These are phyloP conservation scores for Coilia nasus DNA, from an alignment of 2,797 vertebrate genomes.

Conservation along the genomic window DNA sequence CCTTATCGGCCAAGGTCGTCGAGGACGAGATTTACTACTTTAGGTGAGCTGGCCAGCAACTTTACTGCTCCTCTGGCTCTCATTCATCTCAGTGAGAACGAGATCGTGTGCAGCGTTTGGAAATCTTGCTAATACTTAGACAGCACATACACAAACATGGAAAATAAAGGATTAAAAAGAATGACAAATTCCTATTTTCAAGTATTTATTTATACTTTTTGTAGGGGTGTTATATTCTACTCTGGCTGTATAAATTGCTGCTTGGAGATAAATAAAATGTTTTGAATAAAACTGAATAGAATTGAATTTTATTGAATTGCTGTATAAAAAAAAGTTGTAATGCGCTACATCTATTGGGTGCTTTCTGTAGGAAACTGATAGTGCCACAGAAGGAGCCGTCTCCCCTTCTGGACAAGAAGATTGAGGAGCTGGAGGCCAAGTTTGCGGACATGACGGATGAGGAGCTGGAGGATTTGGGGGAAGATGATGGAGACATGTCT, in stretches of 20 bases:
- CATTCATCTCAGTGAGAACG: not conserved
- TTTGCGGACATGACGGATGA: constrained; percentile 97
- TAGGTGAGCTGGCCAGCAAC: constrained; percentile 75
- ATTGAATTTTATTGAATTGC: no score
- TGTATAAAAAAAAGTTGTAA: no score
- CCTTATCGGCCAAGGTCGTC: constrained; percentile 94
- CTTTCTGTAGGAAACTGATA: constrained; percentile 86
- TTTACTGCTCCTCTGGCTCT: not conserved
- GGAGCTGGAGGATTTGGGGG: constrained; percentile 93
- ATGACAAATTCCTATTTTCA: no score
- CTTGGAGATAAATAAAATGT: no score
- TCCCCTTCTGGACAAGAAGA: constrained; percentile 94
- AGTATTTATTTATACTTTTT: no score
- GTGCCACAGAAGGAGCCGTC: constrained; percentile 97
- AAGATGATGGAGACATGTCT: constrained; percentile 90
- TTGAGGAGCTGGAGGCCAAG: constrained; percentile 94
- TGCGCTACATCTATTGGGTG: no score
- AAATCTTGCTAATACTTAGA: no score
- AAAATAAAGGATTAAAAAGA: no score
- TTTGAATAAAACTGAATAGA: no score
- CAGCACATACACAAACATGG: not conserved
- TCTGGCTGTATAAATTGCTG: no score
- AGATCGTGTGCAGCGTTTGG: not conserved
- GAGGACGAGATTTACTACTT: constrained; percentile 98
- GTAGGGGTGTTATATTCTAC: no score